These are phyloP conservation scores for Coregonus ussuriensis DNA, from an alignment of 2,797 vertebrate species.

Conservation along the genomic window DNA sequence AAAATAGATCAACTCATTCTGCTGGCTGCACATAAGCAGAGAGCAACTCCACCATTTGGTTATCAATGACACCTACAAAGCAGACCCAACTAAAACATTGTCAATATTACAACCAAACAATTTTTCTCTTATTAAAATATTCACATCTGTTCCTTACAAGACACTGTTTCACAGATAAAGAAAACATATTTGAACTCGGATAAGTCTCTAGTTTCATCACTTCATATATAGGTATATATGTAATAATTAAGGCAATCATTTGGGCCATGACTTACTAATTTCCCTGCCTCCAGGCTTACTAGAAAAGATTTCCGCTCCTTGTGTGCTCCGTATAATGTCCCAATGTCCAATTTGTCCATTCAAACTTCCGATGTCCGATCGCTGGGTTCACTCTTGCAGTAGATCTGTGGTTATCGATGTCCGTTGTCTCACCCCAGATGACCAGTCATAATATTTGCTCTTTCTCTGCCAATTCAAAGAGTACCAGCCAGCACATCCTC, in stretches of 20 bases:
- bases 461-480: constrained; percentile 64
- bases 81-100: constrained; percentile 76
- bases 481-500: constrained; percentile 45
- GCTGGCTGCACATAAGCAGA: constrained; percentile 68
- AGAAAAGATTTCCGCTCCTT: constrained; percentile 44
- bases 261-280: constrained; percentile 70
- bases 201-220: constrained; percentile 76
- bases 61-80: constrained; percentile 72
- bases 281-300: constrained; percentile 62
- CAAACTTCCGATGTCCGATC: constrained; percentile 43
- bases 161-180: constrained; percentile 77
- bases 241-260: constrained; percentile 84
- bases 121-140: constrained; percentile 82
- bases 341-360: constrained; percentile 40
- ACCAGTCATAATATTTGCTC: constrained; percentile 59
- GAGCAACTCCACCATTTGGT: constrained; percentile 67
- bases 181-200: constrained; percentile 69
- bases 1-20: constrained; percentile 69
- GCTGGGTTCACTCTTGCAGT: constrained; percentile 46
- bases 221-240: constrained; percentile 76
- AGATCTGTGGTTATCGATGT: constrained; percentile 51
- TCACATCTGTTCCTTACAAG: constrained; percentile 81
- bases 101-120: constrained; percentile 74
- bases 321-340: constrained; percentile 49
- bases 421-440: constrained; percentile 47